Evolutionary conservation across 1,140 invertebrate species (phyloP).

Genomic region (Teleopsis dalmanni): DNA sequence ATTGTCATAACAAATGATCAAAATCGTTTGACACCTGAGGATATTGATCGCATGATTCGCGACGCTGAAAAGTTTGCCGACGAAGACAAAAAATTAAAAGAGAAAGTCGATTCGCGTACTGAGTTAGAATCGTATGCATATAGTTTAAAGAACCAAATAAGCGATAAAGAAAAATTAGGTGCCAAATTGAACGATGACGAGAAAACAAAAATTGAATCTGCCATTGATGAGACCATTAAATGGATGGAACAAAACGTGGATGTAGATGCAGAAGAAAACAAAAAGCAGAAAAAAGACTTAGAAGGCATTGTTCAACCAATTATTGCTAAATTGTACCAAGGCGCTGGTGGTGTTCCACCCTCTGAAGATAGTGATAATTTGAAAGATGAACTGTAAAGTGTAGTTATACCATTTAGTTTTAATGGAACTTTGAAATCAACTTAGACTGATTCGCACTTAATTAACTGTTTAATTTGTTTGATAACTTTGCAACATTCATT

Average conservation of each 20-base stretch:
- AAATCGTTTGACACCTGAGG: constrained; percentile 91
- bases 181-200: constrained; percentile 85
- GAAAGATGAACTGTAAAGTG: constrained; percentile 79
- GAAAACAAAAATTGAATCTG: constrained; percentile 91
- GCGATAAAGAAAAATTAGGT: constrained; percentile 96
- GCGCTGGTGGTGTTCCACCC: constrained; percentile 65
- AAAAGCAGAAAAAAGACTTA: constrained; percentile 94
- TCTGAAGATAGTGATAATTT: constrained; percentile 61
- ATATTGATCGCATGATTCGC: constrained; percentile 98
- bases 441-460: no score
- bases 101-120: constrained; percentile 90
- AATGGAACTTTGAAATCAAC: no score
- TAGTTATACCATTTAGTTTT: no score
- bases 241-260: constrained; percentile 97
- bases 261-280: constrained; percentile 87
- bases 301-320: constrained; percentile 95
- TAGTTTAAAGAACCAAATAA: constrained; percentile 94
- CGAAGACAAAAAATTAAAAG: constrained; percentile 96
- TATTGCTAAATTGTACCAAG: constrained; percentile 94
- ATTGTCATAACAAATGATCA: constrained; percentile 99
- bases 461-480: no score
- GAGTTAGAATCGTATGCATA: constrained; percentile 97
- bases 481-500: no score
- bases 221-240: constrained; percentile 94
- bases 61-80: constrained; percentile 98